Evolutionary conservation across 2,888 invertebrate genomes (phyloP).

Genomic region (Cantharis rustica): DNA sequence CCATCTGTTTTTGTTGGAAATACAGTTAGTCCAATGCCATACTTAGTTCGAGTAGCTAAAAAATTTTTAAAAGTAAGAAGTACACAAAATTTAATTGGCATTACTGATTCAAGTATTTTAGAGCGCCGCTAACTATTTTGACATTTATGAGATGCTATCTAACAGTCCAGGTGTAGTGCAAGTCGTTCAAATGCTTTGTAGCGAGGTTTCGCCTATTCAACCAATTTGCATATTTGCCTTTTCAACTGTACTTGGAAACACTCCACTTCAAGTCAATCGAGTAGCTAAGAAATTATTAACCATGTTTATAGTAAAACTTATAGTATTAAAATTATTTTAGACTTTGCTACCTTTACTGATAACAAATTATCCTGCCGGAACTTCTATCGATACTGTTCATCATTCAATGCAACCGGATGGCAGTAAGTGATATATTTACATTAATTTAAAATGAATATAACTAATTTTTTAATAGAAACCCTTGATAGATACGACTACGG

Average conservation of each 20-base stretch:
- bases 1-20: background rate
- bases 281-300: background rate
- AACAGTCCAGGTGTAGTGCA: background rate
- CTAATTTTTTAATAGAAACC: background rate
- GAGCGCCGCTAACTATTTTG: background rate
- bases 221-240: background rate
- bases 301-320: background rate
- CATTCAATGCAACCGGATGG: background rate
- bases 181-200: background rate
- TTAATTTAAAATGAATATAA: background rate
- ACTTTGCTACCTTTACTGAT: background rate
- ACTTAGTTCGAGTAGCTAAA: background rate
- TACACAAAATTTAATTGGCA: background rate
- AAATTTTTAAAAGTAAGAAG: background rate
- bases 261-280: background rate
- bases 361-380: background rate
- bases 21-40: background rate
- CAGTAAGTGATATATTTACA: background rate
- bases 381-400: background rate
- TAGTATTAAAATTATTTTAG: background rate
- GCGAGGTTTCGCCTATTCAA: background rate
- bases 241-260: background rate
- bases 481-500: conserved; percentile 34
- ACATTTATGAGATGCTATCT: background rate
- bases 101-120: background rate